A percentile compares a stretch with the other conserved stretches of the same genome.
phyloP scores from a whole-genome alignment of 2,113 vertebrate species.

The Apteryx owenii region DNA sequence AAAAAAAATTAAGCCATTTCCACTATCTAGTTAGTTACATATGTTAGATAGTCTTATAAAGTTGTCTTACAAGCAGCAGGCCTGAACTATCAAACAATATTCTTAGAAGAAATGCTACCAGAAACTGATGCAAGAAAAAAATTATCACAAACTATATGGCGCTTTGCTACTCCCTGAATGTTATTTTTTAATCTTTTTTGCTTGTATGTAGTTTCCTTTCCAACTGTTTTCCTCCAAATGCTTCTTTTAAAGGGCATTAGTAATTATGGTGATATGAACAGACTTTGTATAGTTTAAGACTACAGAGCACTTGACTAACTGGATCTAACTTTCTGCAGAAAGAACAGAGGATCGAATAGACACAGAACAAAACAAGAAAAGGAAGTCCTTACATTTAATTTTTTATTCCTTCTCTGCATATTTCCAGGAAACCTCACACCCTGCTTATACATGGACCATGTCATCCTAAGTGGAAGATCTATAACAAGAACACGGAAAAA shows the following conservation, averaged over 20 bases:
- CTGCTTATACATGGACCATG: not conserved
- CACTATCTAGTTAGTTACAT: fast-evolving
- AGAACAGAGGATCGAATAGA: not conserved
- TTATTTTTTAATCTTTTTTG: not conserved
- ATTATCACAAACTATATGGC: not conserved
- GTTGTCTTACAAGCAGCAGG: not conserved
- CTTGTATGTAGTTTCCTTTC: not conserved
- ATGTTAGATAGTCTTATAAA: not conserved
- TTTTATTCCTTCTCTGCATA: not conserved
- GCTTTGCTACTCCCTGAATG: not conserved
- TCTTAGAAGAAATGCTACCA: not conserved
- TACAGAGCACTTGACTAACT: not conserved
- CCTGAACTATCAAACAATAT: not conserved
- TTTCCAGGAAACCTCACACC: not conserved
- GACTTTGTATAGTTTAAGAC: not conserved
- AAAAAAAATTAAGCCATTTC: not conserved
- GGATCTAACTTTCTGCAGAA: not conserved
- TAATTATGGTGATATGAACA: not conserved
- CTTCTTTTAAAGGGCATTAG: not conserved
- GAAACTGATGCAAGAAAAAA: not conserved
- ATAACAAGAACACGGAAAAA: slow-evolving; percentile 12
- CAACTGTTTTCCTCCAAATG: not conserved
- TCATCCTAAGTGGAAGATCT: not conserved
- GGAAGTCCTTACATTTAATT: not conserved
- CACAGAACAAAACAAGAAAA: not conserved